These are phyloP conservation scores for Lytechinus variegatus DNA, from an alignment of 35 echinoderm and acorn worm genomes.

Conservation along the genomic window DNA sequence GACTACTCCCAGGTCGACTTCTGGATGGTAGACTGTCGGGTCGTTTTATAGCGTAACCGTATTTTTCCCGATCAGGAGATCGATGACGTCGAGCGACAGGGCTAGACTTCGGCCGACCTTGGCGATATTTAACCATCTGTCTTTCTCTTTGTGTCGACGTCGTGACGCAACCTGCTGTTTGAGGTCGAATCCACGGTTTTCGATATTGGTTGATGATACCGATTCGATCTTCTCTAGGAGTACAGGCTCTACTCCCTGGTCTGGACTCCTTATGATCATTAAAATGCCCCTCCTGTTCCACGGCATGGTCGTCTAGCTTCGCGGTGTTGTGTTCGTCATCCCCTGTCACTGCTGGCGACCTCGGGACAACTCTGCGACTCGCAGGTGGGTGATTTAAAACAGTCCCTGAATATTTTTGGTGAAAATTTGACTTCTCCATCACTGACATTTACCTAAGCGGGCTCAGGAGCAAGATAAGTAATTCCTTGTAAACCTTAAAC, in stretches of 20 bases:
- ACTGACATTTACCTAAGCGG: not conserved
- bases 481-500: not conserved
- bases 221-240: not conserved
- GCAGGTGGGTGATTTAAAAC: not conserved
- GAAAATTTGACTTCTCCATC: slow-evolving; percentile 18
- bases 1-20: not conserved
- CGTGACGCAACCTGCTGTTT: not conserved
- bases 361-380: not conserved
- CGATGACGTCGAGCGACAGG: not conserved
- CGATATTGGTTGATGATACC: slow-evolving; percentile 15
- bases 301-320: not conserved
- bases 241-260: not conserved
- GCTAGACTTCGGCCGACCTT: not conserved
- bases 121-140: not conserved
- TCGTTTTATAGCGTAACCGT: not conserved
- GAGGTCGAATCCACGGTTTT: not conserved
- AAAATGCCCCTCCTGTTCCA: not conserved
- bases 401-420: slow-evolving; percentile 14
- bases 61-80: not conserved
- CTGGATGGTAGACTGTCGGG: not conserved
- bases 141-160: not conserved
- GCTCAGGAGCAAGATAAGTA: not conserved
- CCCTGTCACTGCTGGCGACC: not conserved
- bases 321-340: not conserved
- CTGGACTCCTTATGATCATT: not conserved